These are phyloP conservation scores for Rostratula benghalensis DNA, from an alignment of 2,113 vertebrate genomes.

Conservation along the genomic window DNA sequence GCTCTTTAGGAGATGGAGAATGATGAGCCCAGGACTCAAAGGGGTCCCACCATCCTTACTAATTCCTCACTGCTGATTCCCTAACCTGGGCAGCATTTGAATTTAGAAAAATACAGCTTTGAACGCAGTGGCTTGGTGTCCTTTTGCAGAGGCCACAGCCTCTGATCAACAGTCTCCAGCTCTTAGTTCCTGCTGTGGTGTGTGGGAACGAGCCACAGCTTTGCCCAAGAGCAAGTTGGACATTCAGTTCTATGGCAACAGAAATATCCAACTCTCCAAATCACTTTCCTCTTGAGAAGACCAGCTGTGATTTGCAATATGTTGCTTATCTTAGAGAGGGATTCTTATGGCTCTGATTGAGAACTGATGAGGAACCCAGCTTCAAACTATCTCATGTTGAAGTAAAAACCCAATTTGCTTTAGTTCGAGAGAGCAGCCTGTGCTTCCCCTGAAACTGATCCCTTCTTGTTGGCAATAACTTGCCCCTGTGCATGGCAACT, in stretches of 20 bases:
- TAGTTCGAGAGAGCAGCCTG: background rate
- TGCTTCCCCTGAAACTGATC: background rate
- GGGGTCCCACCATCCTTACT: background rate
- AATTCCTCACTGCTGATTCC: background rate
- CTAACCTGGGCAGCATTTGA: background rate
- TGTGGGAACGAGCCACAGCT: background rate
- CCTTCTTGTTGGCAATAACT: background rate
- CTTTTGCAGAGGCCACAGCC: background rate
- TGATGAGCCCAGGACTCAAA: background rate
- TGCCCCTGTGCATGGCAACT: background rate
- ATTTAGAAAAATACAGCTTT: background rate
- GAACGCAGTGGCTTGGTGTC: background rate
- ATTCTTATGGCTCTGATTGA: background rate
- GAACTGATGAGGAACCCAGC: background rate
- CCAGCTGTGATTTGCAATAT: background rate
- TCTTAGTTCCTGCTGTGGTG: background rate
- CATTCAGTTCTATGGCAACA: background rate
- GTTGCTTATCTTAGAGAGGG: background rate
- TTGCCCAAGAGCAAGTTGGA: background rate
- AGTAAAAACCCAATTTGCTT: background rate
- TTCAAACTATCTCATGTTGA: background rate
- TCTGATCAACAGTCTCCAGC: background rate
- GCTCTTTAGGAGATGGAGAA: background rate
- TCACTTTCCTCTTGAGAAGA: background rate
- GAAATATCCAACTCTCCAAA: background rate